Base-by-base conservation (phyloP, 1,140 invertebrate genomes). In the Hyles vespertilio region DNA sequence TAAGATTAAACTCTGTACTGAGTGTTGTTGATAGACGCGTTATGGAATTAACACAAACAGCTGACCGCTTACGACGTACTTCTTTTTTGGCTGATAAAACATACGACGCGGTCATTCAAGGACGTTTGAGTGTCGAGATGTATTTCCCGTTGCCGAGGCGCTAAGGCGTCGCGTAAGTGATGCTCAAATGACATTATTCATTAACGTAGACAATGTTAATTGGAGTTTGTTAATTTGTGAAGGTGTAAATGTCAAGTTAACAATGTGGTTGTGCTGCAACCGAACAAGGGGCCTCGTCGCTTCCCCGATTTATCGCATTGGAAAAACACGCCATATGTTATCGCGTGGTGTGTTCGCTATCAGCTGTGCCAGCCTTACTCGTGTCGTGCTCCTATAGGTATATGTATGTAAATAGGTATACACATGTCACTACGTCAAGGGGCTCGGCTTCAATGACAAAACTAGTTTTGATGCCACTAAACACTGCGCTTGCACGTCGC, bases 321-420 rank as follows among this genome's bases (percentile, higher is more conserved):
- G 79, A 83, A 87, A 83, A 86, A 84, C 79, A 84, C 79, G 70
- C 74, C 74, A 81, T 79, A 73, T 65, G 73, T 83, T 80, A 86
- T 86, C 83, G 77, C 70, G 65, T 67, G 66, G 70, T 76, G 65
- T 72, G 66, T 69, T 75, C 79, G 70, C 84, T 84, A 86, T 88
- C 85, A 82, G 80, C 76, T 75, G 66, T 67, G 69, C 63, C 67
- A 70, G 67, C 72, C 64, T 60, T 60, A 55, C 63, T 56, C 32
- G 45, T 54, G 22, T 54, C 36, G 4, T 47, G 33, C 10, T 32
- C 33, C 32, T 47, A 48, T 34, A 56, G 4, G 33, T 32, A 48
- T 33, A 54, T 8, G n/a, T 36, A 36, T 36, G n/a, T 22, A 22
- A 0, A 22, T 40, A 32, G 11, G 46, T 56, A 50, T 10, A 22